Evolutionary conservation across 2,797 vertebrate species (phyloP).

Genomic region (Trachops cirrhosus): DNA sequence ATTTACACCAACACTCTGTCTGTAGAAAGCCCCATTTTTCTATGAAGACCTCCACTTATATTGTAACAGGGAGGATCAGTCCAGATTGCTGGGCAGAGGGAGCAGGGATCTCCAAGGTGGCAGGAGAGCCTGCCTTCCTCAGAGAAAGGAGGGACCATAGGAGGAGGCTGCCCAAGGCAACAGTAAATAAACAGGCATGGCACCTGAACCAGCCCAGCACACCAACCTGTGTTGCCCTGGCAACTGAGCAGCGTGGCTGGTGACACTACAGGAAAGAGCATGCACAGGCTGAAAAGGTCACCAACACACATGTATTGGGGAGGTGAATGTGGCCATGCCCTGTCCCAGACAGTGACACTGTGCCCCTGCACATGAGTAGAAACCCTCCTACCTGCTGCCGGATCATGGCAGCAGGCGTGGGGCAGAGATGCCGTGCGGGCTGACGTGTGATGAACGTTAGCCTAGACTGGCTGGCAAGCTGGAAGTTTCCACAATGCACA

Average conservation of each 20-base stretch:
- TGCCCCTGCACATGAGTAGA: background rate
- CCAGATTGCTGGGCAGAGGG: background rate
- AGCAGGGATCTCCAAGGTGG: background rate
- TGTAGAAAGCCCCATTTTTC: background rate
- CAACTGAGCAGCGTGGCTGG: background rate
- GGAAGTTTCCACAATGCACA: no score
- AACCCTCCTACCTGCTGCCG: background rate
- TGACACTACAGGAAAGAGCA: background rate
- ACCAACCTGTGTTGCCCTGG: no score
- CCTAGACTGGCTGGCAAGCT: no score
- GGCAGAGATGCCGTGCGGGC: background rate
- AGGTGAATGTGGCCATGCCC: background rate
- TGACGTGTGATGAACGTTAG: background rate
- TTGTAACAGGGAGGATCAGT: background rate
- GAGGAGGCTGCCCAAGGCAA: background rate
- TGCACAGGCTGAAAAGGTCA: background rate
- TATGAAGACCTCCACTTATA: background rate
- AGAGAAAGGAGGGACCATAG: background rate
- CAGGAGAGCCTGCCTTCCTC: background rate
- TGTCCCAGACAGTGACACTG: background rate
- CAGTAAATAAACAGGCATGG: background rate
- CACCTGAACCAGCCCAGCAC: background rate
- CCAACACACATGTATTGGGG: background rate
- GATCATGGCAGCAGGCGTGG: background rate
- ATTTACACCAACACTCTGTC: background rate